Base-by-base conservation (phyloP, 2,888 invertebrate genomes). In the Yponomeuta cagnagella region DNA sequence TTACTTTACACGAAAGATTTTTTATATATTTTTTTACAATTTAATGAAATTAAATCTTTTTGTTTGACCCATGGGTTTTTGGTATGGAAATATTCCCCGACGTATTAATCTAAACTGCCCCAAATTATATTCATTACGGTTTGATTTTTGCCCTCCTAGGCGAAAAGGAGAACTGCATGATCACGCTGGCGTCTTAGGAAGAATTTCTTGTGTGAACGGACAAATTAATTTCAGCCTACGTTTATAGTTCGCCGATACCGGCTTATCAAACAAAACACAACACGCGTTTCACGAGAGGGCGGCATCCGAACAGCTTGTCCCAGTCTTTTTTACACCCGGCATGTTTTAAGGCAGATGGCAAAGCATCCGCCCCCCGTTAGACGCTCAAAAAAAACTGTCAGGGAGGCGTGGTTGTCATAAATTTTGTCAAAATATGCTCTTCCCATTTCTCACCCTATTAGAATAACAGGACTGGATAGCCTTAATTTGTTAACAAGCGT, bases 381-480 rank as follows among this genome's bases (percentile, higher is more conserved):
- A 52, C 64, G 15, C 52, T 77, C 79, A 84, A 89, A 90, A 23
- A 90, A 89, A 80, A 78, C 79, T 80, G 82, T 77, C 80, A 74
- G 80, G 86, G 80, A 90, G 93, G 93, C 92, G 93, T 90, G 92
- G 91, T 85, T 77, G 86, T 82, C 87, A 93, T 93, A 93, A 93
- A 93, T 93, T 89, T 90, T 84, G 90, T 92, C 92, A 92, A 92
- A 92, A 91, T 92, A 92, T 87, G 84, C 88, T 86, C 89, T 89
- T 90, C 90, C 90, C 89, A 88, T 87, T 84, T 78, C 77, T 81
- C 82, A 79, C 87, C 84, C 88, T 86, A 89, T 90, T 91, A 91
- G 88, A 90, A 68, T 48, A 68, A 68, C 68, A 68, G 68, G 48
- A 52, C 52, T 3, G 87, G 89, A 91, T 90, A 85, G 88, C 81